These are phyloP conservation scores for Coregonus clupeaformis DNA, from an alignment of 2,113 vertebrate species.

Conservation along the genomic window DNA sequence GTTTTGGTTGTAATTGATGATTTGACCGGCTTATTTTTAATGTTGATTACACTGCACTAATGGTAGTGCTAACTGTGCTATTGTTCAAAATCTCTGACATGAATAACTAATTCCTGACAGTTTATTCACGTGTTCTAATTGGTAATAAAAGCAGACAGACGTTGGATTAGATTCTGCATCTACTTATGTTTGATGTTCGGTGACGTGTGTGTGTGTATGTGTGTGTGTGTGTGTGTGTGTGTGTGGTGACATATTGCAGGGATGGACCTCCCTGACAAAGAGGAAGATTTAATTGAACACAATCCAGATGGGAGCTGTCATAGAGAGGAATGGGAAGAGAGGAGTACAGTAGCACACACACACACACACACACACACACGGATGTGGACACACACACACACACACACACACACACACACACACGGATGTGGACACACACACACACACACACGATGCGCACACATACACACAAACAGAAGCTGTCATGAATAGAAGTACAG, in stretches of 20 bases:
- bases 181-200: neutral
- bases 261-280: slow-evolving; percentile 67
- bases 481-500: too few relatives aligned
- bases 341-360: neutral
- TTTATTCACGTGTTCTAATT: neutral
- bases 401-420: slow-evolving; percentile 11
- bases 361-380: slow-evolving; percentile 14
- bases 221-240: too few relatives aligned
- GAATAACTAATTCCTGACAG: neutral
- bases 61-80: neutral
- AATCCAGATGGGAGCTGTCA: slow-evolving; percentile 55
- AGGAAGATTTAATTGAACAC: slow-evolving; percentile 58
- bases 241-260: slow-evolving; percentile 48
- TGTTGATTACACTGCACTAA: too few relatives aligned
- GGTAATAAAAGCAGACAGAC: neutral
- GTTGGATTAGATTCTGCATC: neutral
- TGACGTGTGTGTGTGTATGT: neutral
- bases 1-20: neutral
- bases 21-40: too few relatives aligned
- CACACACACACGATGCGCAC: neutral
- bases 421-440: too few relatives aligned
- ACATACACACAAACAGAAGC: slow-evolving; percentile 12
- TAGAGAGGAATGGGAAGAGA: neutral
- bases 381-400: slow-evolving; percentile 13
- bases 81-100: neutral